Base-by-base conservation (phyloP, 2,888 invertebrate species). In the Drosophila macrospina region DNA sequence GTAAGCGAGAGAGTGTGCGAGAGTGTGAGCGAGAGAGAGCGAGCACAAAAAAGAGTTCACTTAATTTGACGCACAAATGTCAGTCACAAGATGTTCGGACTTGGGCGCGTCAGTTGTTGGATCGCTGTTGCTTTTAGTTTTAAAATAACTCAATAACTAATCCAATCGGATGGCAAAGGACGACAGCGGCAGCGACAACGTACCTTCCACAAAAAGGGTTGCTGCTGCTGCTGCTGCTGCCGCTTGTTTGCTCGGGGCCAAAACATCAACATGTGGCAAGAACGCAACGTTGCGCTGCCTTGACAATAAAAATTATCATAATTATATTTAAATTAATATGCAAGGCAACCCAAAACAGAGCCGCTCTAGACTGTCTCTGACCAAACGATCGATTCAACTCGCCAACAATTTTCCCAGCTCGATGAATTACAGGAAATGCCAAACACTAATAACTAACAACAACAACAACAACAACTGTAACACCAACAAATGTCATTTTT, bases 51-150 rank as follows among this genome's bases (percentile, higher is more conserved):
- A 82, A 81, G 82, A 84, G 85, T 86, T 84, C 82, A 82, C 87
- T 85, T 85, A 86, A 85, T 85, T 86, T 85, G 85, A 85, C 85
- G 87, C 85, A 85, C 84, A 85, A 84, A 85, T 86, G 87, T 86
- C 84, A 85, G 84, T 74, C 82, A 75, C 73, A 82, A 79, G 79
- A 67, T 15, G 20, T 54, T 52, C 39, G 56, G 28, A 30, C 30
- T 36, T 62, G 78, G 68, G 64, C 81, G 74, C 78, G 74, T 62
- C 86, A 73, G 80, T 69, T 82, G 84, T 54, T 69, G 54, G 76
- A 44, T 72, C 63, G 72, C 63, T 81, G 79, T 52, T 52, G 39
- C 71, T 61, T 78, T 84, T 71, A 69, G 74, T 70, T 78, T 79
- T 78, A 84, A 86, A 85, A 85, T 85, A 85, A 85, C 85, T 85